Percentiles rank a stretch among this genome's conserved stretches.
Evolutionary conservation across 2,797 vertebrate genomes (phyloP).

Genomic region (Enteromius anoplus): DNA sequence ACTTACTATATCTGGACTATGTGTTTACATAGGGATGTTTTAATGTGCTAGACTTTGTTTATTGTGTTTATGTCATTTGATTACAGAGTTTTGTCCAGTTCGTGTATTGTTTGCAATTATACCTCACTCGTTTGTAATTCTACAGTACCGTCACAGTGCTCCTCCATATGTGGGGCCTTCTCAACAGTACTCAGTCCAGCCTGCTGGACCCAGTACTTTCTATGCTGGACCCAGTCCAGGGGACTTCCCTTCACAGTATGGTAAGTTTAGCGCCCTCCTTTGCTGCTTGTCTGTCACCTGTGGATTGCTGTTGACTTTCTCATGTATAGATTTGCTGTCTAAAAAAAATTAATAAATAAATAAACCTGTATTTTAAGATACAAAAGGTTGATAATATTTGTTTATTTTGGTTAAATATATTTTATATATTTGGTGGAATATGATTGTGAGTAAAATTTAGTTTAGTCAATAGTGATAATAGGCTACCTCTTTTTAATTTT

Average conservation of each 20-base stretch:
- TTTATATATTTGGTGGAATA: neutral
- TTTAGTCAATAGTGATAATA: neutral
- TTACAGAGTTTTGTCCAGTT: neutral
- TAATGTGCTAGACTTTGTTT: neutral
- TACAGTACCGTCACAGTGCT: conserved; percentile 92
- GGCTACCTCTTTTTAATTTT: no score
- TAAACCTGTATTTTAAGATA: no score
- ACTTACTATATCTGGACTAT: neutral
- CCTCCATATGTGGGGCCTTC: conserved; percentile 92
- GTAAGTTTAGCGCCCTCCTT: conserved; percentile 73
- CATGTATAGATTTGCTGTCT: neutral
- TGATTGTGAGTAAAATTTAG: neutral
- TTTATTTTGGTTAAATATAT: neutral
- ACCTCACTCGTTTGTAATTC: neutral
- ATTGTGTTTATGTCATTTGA: neutral
- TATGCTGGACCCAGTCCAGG: conserved; percentile 94
- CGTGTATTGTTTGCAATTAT: neutral
- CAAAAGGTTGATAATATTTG: neutral
- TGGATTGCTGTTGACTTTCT: neutral
- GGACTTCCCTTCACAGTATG: conserved; percentile 92
- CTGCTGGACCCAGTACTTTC: conserved; percentile 90
- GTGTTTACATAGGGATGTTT: conserved; percentile 25
- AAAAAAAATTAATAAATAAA: no score
- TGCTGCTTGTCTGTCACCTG: neutral
- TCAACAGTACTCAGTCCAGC: conserved; percentile 95